Percentiles rank a stretch among this genome's conserved stretches.
These are phyloP conservation scores for Eugnorisma glareosa DNA, from an alignment of 2,888 invertebrate genomes.

Conservation along the genomic window DNA sequence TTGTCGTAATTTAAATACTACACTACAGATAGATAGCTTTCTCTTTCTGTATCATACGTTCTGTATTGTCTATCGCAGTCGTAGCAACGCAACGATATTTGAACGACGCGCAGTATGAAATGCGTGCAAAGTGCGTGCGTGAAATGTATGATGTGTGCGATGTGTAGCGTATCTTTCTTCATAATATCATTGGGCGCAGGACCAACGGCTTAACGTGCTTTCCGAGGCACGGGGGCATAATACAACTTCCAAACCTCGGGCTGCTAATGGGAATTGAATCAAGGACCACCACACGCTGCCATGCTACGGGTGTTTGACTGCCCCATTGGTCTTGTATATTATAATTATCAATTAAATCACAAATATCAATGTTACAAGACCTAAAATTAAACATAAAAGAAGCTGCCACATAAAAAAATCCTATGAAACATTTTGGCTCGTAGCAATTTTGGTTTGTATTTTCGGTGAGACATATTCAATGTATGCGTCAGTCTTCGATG, in stretches of 20 bases:
- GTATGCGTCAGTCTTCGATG: slow-evolving; percentile 66
- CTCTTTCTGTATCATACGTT: too few species aligned
- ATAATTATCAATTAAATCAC: slow-evolving; percentile 24
- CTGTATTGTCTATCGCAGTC: too few species aligned
- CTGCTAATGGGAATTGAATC: neutral
- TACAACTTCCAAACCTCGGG: neutral
- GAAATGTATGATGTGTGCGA: too few species aligned
- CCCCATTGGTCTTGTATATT: neutral
- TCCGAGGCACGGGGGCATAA: neutral
- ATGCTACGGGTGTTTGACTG: rapidly evolving
- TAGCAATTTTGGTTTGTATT: slow-evolving; percentile 77
- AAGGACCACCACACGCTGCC: neutral
- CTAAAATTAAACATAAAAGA: slow-evolving; percentile 41
- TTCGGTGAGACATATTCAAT: slow-evolving; percentile 71
- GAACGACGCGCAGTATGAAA: too few species aligned
- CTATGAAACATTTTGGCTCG: slow-evolving; percentile 75
- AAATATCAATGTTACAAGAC: slow-evolving; percentile 43
- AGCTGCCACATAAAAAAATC: slow-evolving; percentile 62
- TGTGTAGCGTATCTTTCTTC: too few species aligned
- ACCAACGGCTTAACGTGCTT: neutral
- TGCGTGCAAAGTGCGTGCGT: too few species aligned
- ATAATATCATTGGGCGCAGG: too few species aligned
- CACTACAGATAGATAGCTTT: too few species aligned
- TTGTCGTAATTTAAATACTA: too few species aligned
- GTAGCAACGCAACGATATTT: too few species aligned